phyloP scores from a whole-genome alignment of 2,797 vertebrate species.

The Sebastes hubbsi region DNA sequence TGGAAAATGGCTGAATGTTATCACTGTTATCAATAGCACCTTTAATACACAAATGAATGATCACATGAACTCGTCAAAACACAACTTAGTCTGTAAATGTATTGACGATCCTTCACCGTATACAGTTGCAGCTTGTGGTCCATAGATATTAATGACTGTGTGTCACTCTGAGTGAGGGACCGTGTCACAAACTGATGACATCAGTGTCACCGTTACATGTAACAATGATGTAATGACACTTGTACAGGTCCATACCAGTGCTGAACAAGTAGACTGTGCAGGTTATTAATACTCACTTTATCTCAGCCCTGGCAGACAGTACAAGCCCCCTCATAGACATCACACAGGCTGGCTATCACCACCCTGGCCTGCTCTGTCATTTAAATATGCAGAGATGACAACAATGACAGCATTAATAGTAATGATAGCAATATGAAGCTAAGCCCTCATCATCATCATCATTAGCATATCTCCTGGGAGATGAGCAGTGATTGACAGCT shows the following conservation, averaged over 20 bases:
- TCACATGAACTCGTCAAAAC: neutral
- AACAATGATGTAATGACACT: constrained; percentile 58
- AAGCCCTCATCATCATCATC: constrained; percentile 78
- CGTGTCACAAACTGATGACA: constrained; percentile 47
- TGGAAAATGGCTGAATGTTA: too few species aligned
- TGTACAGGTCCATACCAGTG: constrained; percentile 21
- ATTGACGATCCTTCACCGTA: neutral
- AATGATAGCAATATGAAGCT: constrained; percentile 79
- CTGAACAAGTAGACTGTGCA: constrained; percentile 21
- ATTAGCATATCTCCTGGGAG: constrained; percentile 85
- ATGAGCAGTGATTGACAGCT: constrained; percentile 82
- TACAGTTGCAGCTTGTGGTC: neutral
- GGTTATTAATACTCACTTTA: constrained; percentile 52
- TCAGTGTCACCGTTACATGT: constrained; percentile 42
- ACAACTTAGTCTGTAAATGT: neutral
- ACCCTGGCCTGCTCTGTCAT: constrained; percentile 59
- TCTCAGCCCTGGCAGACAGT: constrained; percentile 28
- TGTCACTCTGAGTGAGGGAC: constrained; percentile 2
- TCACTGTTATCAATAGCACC: too few species aligned
- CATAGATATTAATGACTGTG: neutral
- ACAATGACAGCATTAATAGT: constrained; percentile 81
- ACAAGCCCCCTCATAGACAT: constrained; percentile 37
- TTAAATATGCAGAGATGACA: constrained; percentile 76
- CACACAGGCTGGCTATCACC: constrained; percentile 47
- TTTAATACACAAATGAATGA: neutral